Percentiles rank a stretch among this genome's conserved stretches.
Evolutionary conservation across 2,113 vertebrate species (phyloP).

Genomic region (Perognathus longimembris): DNA sequence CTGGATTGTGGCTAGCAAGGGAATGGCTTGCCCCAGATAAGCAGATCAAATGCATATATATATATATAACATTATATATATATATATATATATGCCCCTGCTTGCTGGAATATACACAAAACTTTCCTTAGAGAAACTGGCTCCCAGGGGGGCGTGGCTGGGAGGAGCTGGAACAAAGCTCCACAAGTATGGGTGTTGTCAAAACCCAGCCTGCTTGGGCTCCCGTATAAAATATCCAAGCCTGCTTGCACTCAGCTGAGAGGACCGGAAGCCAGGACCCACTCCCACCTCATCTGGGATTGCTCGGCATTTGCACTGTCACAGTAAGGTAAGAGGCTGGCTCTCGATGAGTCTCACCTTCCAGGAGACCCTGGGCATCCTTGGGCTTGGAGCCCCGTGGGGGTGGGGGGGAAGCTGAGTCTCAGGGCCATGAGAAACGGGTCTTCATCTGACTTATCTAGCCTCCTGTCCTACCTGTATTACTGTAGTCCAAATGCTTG

Average conservation of each 20-base stretch:
- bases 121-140: constrained; percentile 19
- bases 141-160: constrained; percentile 44
- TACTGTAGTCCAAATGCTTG: no score
- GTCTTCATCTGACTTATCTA: background rate
- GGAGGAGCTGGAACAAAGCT: background rate
- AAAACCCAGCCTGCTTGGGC: background rate
- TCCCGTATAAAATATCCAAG: constrained; percentile 23
- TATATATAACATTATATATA: accelerated
- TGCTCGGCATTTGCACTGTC: background rate
- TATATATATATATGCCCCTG: accelerated
- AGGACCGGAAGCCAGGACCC: background rate
- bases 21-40: background rate
- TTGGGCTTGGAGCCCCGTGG: no score
- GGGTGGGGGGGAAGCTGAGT: background rate
- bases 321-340: constrained; percentile 64
- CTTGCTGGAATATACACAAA: background rate
- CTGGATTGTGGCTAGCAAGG: accelerated
- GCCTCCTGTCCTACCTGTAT: background rate
- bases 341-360: no score
- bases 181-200: background rate
- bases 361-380: background rate
- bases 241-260: background rate
- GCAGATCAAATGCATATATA: background rate
- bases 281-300: background rate
- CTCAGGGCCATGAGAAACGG: accelerated